Evolutionary conservation across 2,888 invertebrate species (phyloP), one percentile per base, ranked within the genome.

Genomic region (Allacma fusca): DNA sequence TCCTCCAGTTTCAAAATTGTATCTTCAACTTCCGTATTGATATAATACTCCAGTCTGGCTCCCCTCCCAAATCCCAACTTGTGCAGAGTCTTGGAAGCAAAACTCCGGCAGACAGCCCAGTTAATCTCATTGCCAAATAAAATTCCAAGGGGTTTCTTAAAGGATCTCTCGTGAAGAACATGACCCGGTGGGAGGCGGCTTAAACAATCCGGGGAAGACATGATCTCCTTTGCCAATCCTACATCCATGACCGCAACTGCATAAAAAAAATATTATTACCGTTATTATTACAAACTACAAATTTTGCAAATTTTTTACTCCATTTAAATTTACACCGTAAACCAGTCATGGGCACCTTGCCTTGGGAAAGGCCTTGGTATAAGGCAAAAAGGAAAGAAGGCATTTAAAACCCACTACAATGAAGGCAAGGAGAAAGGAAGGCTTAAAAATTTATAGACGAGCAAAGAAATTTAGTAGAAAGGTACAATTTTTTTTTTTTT

Each of bases 31-130:
- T 76, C 76, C 1, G 40, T 23, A n/a, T n/a, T n/a, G 0, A 76
- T 43, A 9, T 16, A 43, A 40, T 40, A 40, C 28, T 76, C 76
- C 76, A 71, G 70, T 13, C 24, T 23, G 9, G 44, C 19, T 1
- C 76, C 76, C 23, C 57, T 62, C 12, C 76, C 76, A 23, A 76
- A 76, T 4, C 76, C 76, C 43, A 76, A 44, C 9, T 76, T 69
- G 5, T 57, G 26, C 0, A 76, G 28, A 0, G 76, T 76, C 21
- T 64, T 76, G 12, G 23, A 19, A 0, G 70, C 34, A 64, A 76
- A 76, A 0, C 62, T 59, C 12, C 76, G 70, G 21, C 24, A 24
- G 0, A 34, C 34, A 0, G 23, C 24, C 76, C 76, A 76, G 21
- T 76, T 21, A 7, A 34, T 24, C 19, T 43, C 76, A 50, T 76